These are phyloP conservation scores for Phymanthus crucifer DNA, from an alignment of 92 coral and sea anemone genomes.

Conservation along the genomic window DNA sequence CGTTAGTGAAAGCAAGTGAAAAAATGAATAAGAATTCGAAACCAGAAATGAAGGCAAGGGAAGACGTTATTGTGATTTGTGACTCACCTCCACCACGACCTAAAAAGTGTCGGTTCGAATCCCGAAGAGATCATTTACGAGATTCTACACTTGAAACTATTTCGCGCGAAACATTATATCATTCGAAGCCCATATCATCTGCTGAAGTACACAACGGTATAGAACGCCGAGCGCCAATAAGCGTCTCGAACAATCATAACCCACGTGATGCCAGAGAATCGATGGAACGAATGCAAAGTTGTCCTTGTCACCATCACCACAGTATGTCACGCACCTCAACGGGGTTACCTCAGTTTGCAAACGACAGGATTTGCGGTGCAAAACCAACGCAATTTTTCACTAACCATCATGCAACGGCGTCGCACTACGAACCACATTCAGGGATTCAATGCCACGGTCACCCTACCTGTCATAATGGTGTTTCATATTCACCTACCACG, in stretches of 20 bases:
- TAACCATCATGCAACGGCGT: neutral
- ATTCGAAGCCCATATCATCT: neutral
- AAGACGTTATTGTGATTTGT: conserved; percentile 14
- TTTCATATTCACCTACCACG: neutral
- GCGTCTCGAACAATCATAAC: neutral
- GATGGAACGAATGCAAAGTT: neutral
- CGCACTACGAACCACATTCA: neutral
- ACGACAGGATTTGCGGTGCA: neutral
- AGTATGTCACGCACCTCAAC: neutral
- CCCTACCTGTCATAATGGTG: neutral
- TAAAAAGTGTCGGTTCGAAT: neutral
- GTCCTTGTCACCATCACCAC: neutral
- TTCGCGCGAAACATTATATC: neutral
- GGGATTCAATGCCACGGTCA: neutral
- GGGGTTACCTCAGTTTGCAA: neutral
- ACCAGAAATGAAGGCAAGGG: neutral
- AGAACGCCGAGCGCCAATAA: neutral
- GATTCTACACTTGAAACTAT: neutral
- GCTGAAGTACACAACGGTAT: neutral
- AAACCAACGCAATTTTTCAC: neutral
- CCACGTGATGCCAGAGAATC: neutral
- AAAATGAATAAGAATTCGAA: neutral
- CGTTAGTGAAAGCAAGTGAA: conserved; percentile 28
- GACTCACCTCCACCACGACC: conserved; percentile 19
- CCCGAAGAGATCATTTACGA: neutral